Evolutionary conservation across 2,113 vertebrate species (phyloP).

Genomic region (Rafetus swinhoei): DNA sequence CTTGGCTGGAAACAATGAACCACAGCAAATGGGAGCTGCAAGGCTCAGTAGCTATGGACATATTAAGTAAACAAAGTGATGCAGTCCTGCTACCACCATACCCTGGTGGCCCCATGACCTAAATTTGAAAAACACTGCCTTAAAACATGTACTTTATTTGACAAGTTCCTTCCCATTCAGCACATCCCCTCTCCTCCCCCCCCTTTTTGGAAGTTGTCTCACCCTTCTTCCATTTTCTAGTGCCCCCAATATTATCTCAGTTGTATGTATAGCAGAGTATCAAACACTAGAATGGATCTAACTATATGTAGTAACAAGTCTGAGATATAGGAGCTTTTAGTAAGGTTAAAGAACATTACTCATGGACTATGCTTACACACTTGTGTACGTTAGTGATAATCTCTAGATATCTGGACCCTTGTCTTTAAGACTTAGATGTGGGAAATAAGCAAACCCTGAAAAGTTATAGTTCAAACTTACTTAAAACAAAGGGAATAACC

Average conservation of each 20-base stretch:
- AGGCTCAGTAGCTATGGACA: no score
- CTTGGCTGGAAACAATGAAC: no score
- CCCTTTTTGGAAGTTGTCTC: not conserved
- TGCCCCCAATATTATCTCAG: not conserved
- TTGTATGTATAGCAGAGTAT: not conserved
- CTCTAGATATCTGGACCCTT: not conserved
- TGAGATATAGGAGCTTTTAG: not conserved
- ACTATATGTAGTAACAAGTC: not conserved
- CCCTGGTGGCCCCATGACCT: no score
- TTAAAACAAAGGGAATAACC: not conserved
- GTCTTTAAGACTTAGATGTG: not conserved
- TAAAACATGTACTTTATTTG: not conserved
- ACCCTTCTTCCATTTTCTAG: not conserved
- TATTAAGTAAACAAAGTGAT: no score
- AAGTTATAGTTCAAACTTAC: not conserved
- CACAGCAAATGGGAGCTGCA: no score
- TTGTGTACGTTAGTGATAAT: not conserved
- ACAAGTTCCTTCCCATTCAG: not conserved
- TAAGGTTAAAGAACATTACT: not conserved
- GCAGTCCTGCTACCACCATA: no score
- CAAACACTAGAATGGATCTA: not conserved
- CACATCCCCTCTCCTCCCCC: not conserved
- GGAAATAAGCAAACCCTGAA: not conserved
- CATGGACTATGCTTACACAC: not conserved
- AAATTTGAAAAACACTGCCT: no score